These are phyloP conservation scores for Dynastes tityus DNA, from an alignment of 2,888 invertebrate species.

Conservation along the genomic window DNA sequence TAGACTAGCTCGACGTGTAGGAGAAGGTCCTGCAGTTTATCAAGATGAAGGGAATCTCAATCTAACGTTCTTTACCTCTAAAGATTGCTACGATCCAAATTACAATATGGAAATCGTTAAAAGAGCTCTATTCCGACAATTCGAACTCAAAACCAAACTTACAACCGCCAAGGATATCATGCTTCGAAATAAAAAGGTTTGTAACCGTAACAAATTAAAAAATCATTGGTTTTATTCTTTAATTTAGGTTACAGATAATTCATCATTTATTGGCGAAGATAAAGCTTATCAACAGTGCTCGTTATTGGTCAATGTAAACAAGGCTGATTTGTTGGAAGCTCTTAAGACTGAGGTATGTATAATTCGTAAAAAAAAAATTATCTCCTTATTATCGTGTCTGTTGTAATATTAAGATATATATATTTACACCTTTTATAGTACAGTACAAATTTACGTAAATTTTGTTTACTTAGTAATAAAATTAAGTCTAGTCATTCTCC, in stretches of 20 bases:
- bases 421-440: neutral
- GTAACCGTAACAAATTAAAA: no score
- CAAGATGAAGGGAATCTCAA: constrained; percentile 96
- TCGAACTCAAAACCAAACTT: constrained; percentile 74
- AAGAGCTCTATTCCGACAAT: constrained; percentile 86
- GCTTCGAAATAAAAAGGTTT: constrained; percentile 84
- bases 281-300: constrained; percentile 99
- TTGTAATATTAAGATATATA: neutral
- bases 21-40: constrained; percentile 96
- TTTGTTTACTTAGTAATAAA: neutral
- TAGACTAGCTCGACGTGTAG: constrained; percentile 88
- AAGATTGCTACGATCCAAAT: constrained; percentile 86
- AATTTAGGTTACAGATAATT: constrained; percentile 92
- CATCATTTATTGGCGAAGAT: constrained; percentile 90
- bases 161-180: constrained; percentile 78
- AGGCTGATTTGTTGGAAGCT: constrained; percentile 80
- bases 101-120: constrained; percentile 91
- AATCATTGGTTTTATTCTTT: neutral
- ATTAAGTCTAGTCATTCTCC: no score
- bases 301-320: constrained; percentile 89
- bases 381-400: neutral
- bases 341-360: constrained; percentile 82
- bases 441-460: neutral
- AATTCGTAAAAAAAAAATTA: constrained; percentile 49
- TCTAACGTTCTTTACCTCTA: constrained; percentile 90